Base-by-base conservation (phyloP, 2,113 vertebrate species). In the Nerophis lumbriciformis region DNA sequence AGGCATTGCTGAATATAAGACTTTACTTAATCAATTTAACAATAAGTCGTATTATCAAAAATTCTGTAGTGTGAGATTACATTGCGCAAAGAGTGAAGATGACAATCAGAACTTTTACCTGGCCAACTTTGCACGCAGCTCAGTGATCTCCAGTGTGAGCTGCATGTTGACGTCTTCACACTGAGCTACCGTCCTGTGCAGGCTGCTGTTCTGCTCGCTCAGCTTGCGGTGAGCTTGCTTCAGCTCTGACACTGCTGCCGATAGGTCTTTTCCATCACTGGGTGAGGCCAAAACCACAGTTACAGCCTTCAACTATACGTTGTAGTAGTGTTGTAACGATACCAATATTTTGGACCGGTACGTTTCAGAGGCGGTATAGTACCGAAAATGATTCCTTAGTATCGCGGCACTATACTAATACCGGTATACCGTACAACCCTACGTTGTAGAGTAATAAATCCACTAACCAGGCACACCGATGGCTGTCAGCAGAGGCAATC, bases 111-210 rank as follows among this genome's bases (percentile, higher is more conserved):
- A 44, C 4, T 16, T 52, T 81, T 69, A 91, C 91, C 89, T 91
- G 62, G 73, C 63, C 59, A 92, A 73, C 53, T 90, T 90, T 49
- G 76, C 80, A 53, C 72, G 76, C 58, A 91, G 80, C 71, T 90
- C 88, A 2, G 83, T 83, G 56, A 89, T 63, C 71, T 92, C 90
- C 57, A 89, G 63, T 15, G 72, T 88, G 63, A 92, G 87, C 77
- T 90, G 88, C 56, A 91, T 83, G 77, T 91, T 92, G 5, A 76
- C 64, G 12, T 91, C 91, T 21, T 92, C 91, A 66, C 88, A 83
- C 67, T 90, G 84, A 64, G 87, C 73, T 69, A 91, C 65, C 0
- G 71, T 88, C 79, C 71, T 86, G 69, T 87, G 28, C 67, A 92
- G 82, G 59, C 71, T 75, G 71, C 74, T 80, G 83, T 91, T 92